These are phyloP conservation scores for Meiosimyza decipiens DNA, from an alignment of 2,888 invertebrate genomes.

Conservation along the genomic window DNA sequence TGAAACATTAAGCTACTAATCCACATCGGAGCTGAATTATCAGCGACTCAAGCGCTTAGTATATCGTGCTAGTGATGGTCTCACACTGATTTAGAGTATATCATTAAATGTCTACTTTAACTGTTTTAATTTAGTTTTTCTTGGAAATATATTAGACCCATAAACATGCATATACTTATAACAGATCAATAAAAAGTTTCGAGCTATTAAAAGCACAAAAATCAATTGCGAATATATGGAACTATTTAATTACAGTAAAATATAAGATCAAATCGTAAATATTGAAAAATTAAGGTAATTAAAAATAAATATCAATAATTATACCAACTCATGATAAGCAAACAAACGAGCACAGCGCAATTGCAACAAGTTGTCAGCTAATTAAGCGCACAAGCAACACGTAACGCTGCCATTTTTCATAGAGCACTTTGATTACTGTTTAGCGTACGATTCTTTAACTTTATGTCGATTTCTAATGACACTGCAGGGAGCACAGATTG, in stretches of 20 bases:
- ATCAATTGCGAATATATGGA: background rate
- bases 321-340: background rate
- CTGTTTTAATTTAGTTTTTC: too few species aligned
- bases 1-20: too few species aligned
- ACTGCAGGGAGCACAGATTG: constrained; percentile 30
- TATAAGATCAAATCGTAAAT: background rate
- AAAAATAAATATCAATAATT: background rate
- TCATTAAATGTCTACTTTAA: too few species aligned
- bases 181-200: too few species aligned
- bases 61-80: too few species aligned
- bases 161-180: too few species aligned
- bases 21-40: too few species aligned
- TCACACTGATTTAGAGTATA: too few species aligned
- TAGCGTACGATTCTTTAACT: background rate
- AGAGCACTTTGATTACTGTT: background rate
- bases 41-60: too few species aligned
- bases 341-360: too few species aligned
- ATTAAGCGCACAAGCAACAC: background rate
- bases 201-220: background rate
- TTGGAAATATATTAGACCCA: too few species aligned
- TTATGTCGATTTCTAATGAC: too few species aligned
- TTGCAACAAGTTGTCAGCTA: background rate
- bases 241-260: background rate
- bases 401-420: constrained; percentile 5
- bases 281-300: constrained; percentile 10